Base-by-base conservation (phyloP, 2,113 vertebrate species). In the Phyllopteryx taeniolatus region DNA sequence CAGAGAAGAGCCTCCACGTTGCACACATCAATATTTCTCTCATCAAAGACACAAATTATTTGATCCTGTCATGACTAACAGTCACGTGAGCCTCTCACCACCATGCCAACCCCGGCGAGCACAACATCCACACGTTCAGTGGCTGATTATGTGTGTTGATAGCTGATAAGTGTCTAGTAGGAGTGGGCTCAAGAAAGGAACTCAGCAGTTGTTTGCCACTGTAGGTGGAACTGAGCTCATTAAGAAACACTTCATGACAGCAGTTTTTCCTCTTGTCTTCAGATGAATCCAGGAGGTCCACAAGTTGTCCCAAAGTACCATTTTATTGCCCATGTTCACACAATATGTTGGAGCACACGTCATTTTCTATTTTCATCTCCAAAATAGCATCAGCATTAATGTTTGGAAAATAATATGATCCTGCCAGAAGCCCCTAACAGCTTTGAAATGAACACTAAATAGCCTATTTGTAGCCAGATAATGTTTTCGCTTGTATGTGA, bases 1-100 rank as follows among this genome's bases (percentile, higher is more conserved):
- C 53, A 56, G 20, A 56, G 8, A 9, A 56, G 20, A 10, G 53
- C 20, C 53, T 56, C 53, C 17, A 6, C 53, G n/a, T 19, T 8
- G 19, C n/a, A n/a, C 53, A 56, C 9, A 56, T 56, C 53, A 22
- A 56, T 56, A 56, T 22, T 56, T 51, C 20, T 56, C 20, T 56
- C n/a, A 56, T 56, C 53, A 22, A 56, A 89, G 79, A 85, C 46
- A 42, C 13, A 0, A 54, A 44, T 67, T 65, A 78, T 77, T 86
- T 76, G 80, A 86, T 83, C 75, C 60, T 1, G 27, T 53, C 71
- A 84, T 86, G 85, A 87, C 86, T 90, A 87, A 90, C 82, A 19
- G 73, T 51, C 72, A 83, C 73, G 47, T 84, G 77, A 84, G 79
- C 57, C 63, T 79, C 70, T 82, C 68, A 31, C 66, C 33, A 2